Base-by-base conservation (phyloP, 1,140 invertebrate species). In the Drosophila willistoni region DNA sequence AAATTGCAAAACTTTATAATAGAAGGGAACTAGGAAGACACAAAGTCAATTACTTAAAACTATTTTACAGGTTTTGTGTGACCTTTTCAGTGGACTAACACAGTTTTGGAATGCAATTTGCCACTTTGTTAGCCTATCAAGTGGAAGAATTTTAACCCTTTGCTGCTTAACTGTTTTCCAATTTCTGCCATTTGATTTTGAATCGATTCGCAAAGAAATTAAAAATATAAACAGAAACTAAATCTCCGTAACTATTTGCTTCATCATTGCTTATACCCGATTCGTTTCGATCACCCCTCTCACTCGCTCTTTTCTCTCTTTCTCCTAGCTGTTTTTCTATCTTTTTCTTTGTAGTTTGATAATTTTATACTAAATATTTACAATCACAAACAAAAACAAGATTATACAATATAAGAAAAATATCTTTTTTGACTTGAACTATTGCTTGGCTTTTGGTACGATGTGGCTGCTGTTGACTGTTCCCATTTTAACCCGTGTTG, bases 361-460 rank as follows among this genome's bases (percentile, higher is more conserved):
- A 51, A 51, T 51, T 51, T 22, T 19, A 51, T 51, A 51, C 17
- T 12, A 22, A 51, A 51, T 51, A 51, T 51, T 74, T 84, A 82
- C 70, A 67, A 68, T 59, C 51, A 63, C 71, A 76, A 75, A 34
- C 22, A 55, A 22, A 64, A 41, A 42, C 47, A 7, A 65, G 22
- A 73, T 57, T 57, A 57, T 14, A 57, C 65, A 55, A 75, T 57
- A 51, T 67, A 68, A 51, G 17, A 51, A 22, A 51, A 51, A 51
- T 51, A 22, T 51, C 44, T 71, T 71, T 29, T 79, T 79, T 73
- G 74, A 73, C 71, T 79, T 73, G 77, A 79, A 79, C 77, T 59
- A 19, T 59, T 59, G 33, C 34, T 12, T 59, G 55, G 25, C 25
- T 57, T n/a, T 56, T 29, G n/a, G 7, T 29, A 33, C 25, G 12